Evolutionary conservation across 1,140 invertebrate genomes (phyloP).

Genomic region (Copidosoma floridanum): DNA sequence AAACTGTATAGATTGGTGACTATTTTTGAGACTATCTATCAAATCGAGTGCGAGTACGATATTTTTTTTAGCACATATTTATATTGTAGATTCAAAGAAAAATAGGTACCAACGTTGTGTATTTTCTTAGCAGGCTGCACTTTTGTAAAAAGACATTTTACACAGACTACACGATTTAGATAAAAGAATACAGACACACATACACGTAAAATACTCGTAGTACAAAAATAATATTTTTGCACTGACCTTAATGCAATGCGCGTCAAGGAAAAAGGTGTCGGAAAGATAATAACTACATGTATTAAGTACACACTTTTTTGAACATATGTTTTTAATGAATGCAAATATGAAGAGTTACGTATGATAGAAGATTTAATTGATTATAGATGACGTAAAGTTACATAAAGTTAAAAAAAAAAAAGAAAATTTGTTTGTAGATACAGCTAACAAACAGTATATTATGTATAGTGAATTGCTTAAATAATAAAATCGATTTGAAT

Average conservation of each 20-base stretch:
- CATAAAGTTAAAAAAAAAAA: no score
- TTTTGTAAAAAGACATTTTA: slow-evolving; percentile 17
- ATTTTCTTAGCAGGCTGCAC: slow-evolving; percentile 13
- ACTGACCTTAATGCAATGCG: slow-evolving; percentile 9
- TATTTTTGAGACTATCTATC: slow-evolving; percentile 24
- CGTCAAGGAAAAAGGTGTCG: slow-evolving; percentile 5
- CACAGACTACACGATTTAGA: slow-evolving; percentile 1
- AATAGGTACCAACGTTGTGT: slow-evolving; percentile 2
- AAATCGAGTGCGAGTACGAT: slow-evolving; percentile 4
- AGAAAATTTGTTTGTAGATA: slow-evolving; percentile 25
- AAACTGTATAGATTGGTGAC: no score
- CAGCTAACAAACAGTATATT: slow-evolving; percentile 23
- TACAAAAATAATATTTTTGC: slow-evolving; percentile 19
- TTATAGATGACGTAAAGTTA: slow-evolving; percentile 9
- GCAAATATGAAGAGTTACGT: slow-evolving; percentile 13
- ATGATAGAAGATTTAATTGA: slow-evolving; percentile 15
- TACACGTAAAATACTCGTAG: slow-evolving; percentile 10
- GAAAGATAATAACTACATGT: no score
- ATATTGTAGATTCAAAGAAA: not conserved
- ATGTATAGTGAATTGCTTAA: slow-evolving; percentile 25
- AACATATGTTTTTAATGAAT: slow-evolving; percentile 9
- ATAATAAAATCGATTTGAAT: slow-evolving; percentile 26
- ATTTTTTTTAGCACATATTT: not conserved
- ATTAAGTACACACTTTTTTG: no score
- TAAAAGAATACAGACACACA: slow-evolving; percentile 6